Conservation (phyloP, 1,140 invertebrate species). For the Mercenaria mercenaria region DNA sequence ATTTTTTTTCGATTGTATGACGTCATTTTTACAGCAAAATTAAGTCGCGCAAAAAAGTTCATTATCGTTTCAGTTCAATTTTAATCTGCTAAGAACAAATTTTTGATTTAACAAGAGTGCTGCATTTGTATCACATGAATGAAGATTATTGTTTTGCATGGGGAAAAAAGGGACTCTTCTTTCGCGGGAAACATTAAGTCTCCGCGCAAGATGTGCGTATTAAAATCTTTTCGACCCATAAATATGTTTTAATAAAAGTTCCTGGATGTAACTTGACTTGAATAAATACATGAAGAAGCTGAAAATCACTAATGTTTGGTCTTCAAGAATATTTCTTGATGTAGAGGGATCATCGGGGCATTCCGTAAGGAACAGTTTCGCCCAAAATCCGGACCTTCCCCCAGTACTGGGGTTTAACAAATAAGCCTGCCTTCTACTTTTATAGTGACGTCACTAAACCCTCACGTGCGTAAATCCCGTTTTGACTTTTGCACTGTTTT, state of each 20-base stretch:
- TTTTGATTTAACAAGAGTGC: no score
- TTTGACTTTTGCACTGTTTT: background rate
- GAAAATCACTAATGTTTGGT: conserved; percentile 74
- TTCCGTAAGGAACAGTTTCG: conserved; percentile 78
- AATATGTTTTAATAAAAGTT: conserved; percentile 35
- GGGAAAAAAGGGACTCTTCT: no score
- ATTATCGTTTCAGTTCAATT: no score
- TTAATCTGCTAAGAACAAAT: no score
- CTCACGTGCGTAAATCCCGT: conserved; percentile 78
- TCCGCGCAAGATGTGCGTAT: no score
- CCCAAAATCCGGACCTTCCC: conserved; percentile 82
- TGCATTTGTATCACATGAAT: no score
- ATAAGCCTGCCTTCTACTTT: conserved; percentile 77
- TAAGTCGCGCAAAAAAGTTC: no score
- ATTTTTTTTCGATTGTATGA: no score
- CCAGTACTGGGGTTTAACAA: conserved; percentile 80
- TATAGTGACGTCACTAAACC: conserved; percentile 77
- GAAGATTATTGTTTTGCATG: no score
- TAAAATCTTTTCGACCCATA: no score
- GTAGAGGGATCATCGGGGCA: conserved; percentile 72
- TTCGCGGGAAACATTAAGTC: no score
- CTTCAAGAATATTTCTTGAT: conserved; percentile 75
- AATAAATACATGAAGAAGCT: conserved; percentile 82
- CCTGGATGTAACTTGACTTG: conserved; percentile 81
- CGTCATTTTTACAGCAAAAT: no score